These are phyloP conservation scores for Lerema accius DNA, from an alignment of 1,140 invertebrate genomes.

Conservation along the genomic window DNA sequence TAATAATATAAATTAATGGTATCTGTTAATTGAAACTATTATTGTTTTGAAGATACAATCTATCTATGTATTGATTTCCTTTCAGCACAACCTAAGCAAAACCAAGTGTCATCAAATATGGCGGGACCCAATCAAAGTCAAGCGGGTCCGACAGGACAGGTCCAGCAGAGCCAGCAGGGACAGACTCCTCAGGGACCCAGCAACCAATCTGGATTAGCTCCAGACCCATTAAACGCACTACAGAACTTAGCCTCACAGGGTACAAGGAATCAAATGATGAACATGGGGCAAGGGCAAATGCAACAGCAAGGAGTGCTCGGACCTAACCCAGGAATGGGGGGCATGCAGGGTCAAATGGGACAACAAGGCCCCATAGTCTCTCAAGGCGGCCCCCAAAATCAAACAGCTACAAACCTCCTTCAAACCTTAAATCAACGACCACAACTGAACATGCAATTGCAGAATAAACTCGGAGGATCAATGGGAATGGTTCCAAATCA, in stretches of 20 bases:
- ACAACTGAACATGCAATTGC: conserved; percentile 73
- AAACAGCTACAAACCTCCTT: conserved; percentile 70
- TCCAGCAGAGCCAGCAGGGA: conserved; percentile 59
- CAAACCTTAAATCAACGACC: conserved; percentile 73
- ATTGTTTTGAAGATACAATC: too few species aligned
- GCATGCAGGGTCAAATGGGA: conserved; percentile 70
- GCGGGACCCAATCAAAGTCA: conserved; percentile 68
- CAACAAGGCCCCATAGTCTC: conserved; percentile 68
- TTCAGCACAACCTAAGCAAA: conserved; percentile 73
- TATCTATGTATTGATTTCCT: conserved; percentile 15
- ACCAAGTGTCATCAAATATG: conserved; percentile 80
- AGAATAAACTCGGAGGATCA: conserved; percentile 58
- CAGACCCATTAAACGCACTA: conserved; percentile 93
- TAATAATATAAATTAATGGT: too few species aligned
- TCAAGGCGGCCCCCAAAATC: conserved; percentile 64
- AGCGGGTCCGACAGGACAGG: conserved; percentile 52
- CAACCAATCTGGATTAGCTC: conserved; percentile 83
- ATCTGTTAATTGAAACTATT: too few species aligned
- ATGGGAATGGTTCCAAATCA: conserved; percentile 74
- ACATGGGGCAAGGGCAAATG: conserved; percentile 83
- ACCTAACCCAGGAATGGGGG: conserved; percentile 69
- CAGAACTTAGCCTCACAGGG: conserved; percentile 92
- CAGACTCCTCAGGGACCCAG: conserved; percentile 53
- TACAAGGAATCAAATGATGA: conserved; percentile 78
- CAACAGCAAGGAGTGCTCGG: conserved; percentile 84